These are phyloP conservation scores for Ambastaia sidthimunki DNA, from an alignment of 2,797 vertebrate genomes.

Conservation along the genomic window DNA sequence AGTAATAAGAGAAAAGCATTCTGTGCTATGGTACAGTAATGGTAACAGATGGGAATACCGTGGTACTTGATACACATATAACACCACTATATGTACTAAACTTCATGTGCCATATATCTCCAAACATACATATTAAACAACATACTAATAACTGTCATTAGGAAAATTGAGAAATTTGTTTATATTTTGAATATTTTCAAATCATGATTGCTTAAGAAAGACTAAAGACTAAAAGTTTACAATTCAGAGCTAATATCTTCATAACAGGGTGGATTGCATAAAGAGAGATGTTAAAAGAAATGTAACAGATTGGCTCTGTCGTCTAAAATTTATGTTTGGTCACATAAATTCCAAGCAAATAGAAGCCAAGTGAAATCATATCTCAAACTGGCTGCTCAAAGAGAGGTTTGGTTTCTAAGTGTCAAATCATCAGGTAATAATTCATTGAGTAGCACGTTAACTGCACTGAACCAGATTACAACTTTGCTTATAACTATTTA, in stretches of 20 bases:
- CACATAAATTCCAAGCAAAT: background rate
- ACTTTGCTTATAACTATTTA: background rate
- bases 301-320: too few species aligned
- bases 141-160: conserved; percentile 33
- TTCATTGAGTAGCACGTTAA: conserved; percentile 3
- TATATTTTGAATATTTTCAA: too few species aligned
- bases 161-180: too few species aligned
- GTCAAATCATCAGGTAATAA: conserved; percentile 47
- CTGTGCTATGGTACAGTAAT: too few species aligned
- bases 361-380: conserved; percentile 22
- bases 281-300: too few species aligned
- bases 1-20: too few species aligned
- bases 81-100: background rate
- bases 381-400: background rate
- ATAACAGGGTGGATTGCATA: too few species aligned
- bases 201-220: too few species aligned
- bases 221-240: too few species aligned
- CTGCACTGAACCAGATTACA: conserved; percentile 10
- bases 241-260: too few species aligned
- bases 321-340: background rate
- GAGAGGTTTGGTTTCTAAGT: conserved; percentile 44
- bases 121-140: conserved; percentile 27
- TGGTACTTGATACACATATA: too few species aligned
- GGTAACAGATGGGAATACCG: too few species aligned
- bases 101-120: background rate